phyloP scores from a whole-genome alignment of 2,888 invertebrate genomes.

The Heliconius sara region DNA sequence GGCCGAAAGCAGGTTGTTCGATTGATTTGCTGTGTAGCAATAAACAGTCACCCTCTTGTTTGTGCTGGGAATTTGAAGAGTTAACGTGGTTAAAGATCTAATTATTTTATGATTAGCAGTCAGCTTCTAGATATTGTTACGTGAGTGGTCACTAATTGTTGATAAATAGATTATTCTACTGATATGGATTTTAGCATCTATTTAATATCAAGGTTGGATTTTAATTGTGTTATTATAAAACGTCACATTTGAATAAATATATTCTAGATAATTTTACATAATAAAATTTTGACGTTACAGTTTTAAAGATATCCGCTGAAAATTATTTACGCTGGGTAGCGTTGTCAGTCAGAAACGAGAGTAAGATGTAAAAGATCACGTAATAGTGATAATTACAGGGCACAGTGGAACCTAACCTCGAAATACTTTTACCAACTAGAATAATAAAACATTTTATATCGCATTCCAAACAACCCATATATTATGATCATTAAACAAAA shows the following conservation, averaged over 20 bases:
- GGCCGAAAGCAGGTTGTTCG: slow-evolving; percentile 73
- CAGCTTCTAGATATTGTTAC: slow-evolving; percentile 71
- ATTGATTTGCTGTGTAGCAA: slow-evolving; percentile 75
- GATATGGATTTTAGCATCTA: slow-evolving; percentile 71
- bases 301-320: slow-evolving; percentile 69
- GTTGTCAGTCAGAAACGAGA: slow-evolving; percentile 65
- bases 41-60: slow-evolving; percentile 69
- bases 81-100: slow-evolving; percentile 74
- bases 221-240: slow-evolving; percentile 50
- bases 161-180: slow-evolving; percentile 49
- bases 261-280: not conserved
- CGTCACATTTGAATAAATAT: not conserved
- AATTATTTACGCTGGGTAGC: slow-evolving; percentile 81
- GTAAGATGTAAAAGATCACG: slow-evolving; percentile 77
- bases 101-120: slow-evolving; percentile 74
- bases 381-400: slow-evolving; percentile 78
- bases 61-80: slow-evolving; percentile 75
- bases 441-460: slow-evolving; percentile 45
- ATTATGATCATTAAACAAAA: slow-evolving; percentile 67
- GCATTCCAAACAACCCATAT: slow-evolving; percentile 51
- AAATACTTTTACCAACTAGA: slow-evolving; percentile 57
- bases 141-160: slow-evolving; percentile 70
- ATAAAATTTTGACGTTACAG: slow-evolving; percentile 68
- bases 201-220: slow-evolving; percentile 60
- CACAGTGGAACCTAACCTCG: slow-evolving; percentile 69